Conservation (phyloP, 1,140 invertebrate genomes). For the Ganaspis sp. region DNA sequence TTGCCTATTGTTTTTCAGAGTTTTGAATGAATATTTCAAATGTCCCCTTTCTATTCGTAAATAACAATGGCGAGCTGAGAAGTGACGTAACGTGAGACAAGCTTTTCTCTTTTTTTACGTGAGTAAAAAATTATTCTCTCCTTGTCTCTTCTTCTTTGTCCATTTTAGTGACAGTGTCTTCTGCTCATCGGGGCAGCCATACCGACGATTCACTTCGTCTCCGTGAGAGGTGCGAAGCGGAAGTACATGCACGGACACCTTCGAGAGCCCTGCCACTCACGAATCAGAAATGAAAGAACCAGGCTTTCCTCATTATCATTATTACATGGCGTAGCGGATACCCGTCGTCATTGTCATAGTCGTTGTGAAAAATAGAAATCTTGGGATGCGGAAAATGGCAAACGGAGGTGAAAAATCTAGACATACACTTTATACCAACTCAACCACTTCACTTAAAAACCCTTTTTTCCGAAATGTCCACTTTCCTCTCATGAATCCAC, state of each 20-base stretch:
- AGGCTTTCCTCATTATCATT: conserved; percentile 62
- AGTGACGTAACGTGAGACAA: conserved; percentile 14
- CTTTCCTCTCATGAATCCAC: neutral
- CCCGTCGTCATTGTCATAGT: conserved; percentile 51
- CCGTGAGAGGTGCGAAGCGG: conserved; percentile 64
- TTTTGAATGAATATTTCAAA: conserved; percentile 29
- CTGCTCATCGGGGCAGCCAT: conserved; percentile 53
- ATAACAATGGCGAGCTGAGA: conserved; percentile 8
- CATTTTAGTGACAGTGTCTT: conserved; percentile 39
- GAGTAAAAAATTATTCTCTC: neutral
- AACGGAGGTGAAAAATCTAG: conserved; percentile 47
- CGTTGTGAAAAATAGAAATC: conserved; percentile 47
- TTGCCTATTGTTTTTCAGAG: conserved; percentile 10
- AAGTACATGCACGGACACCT: conserved; percentile 68
- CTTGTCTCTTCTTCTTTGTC: conserved; percentile 11
- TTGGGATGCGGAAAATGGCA: conserved; percentile 57
- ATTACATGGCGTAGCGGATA: conserved; percentile 63
- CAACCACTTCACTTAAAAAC: conserved; percentile 5
- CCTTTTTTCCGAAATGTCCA: neutral
- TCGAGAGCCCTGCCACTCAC: conserved; percentile 43
- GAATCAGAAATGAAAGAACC: conserved; percentile 46
- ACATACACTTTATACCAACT: conserved; percentile 6
- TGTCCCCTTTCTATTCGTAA: neutral
- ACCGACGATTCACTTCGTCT: conserved; percentile 45
- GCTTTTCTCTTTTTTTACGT: neutral